Evolutionary conservation across 2,113 vertebrate species (phyloP).

Genomic region (Antidorcas marsupialis): DNA sequence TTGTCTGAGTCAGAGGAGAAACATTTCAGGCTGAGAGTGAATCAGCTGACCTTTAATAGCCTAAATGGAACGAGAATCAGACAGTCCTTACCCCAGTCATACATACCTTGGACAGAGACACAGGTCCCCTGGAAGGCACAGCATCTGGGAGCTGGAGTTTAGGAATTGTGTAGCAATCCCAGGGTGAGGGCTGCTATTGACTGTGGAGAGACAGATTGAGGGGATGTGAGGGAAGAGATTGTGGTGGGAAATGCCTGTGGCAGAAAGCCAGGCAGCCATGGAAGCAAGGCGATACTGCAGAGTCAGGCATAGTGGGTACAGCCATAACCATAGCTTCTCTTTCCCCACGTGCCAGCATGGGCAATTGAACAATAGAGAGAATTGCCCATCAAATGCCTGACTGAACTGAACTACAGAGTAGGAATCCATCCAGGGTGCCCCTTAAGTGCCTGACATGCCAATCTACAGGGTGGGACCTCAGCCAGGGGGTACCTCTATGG

Average conservation of each 20-base stretch:
- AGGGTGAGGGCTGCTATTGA: background rate
- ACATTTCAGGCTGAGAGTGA: background rate
- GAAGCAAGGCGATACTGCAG: background rate
- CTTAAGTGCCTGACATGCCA: background rate
- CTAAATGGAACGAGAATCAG: background rate
- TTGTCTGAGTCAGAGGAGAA: background rate
- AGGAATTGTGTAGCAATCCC: background rate
- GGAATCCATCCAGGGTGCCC: background rate
- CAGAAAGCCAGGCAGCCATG: background rate
- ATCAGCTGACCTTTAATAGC: background rate
- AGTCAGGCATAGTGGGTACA: background rate
- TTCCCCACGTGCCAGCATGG: background rate
- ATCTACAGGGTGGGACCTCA: background rate
- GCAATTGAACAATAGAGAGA: background rate
- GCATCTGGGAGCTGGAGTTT: background rate
- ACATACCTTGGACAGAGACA: fast-evolving
- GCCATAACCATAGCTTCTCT: background rate
- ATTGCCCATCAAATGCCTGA: background rate
- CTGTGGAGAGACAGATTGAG: background rate
- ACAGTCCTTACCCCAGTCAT: background rate
- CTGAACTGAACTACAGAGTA: background rate
- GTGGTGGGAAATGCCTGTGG: background rate
- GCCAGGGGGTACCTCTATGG: fast-evolving
- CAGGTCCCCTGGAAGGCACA: background rate
- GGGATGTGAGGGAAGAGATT: background rate